Evolutionary conservation across 1,140 invertebrate genomes (phyloP), one percentile per base, ranked within the genome.

Genomic region (Drosophila rhopaloa): DNA sequence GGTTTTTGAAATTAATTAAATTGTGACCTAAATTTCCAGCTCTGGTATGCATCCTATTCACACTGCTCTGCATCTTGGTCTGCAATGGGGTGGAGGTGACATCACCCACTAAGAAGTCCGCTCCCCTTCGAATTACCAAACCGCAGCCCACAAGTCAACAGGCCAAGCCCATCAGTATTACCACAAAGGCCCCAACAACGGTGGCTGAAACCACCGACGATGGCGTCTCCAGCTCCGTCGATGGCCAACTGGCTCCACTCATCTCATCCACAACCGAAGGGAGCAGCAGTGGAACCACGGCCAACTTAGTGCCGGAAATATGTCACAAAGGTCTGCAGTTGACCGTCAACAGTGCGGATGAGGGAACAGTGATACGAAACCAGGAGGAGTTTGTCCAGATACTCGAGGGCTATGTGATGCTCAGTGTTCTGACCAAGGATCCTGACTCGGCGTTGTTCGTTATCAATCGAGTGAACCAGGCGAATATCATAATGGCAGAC

Each of bases 391-490:
- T 92, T 3, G 79, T 92, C 4, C 79, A 86, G 14, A 70, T 75
- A 11, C 79, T 92, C 5, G 91, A 92, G 32, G 91, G 91, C 5
- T 86, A 92, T 43, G 83, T 84, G 4, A 79, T 92, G 76, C 55
- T 92, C 10, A 91, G 90, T 43, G 76, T 92, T 0, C 13, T 92
- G 8, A 92, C 91, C 10, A 89, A 51, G 37, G 91, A 92, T 58
- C 81, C 90, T 8, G 72, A 66, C 9, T 91, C 91, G 2, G 86
- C 86, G 3, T 32, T 92, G 29, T 92, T 92, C 66, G 79, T 92
- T 1, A 78, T 92, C 13, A 91, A 92, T 80, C 89, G 91, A 4
- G 61, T 91, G 4, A 92, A 92, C 54, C 76, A 86, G 55, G 91
- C 81, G 0, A 92, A 92, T 68, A 56, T 92, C 1, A 66, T 92